Conservation (phyloP, 2,113 vertebrate species). For the Zosterops lateralis region DNA sequence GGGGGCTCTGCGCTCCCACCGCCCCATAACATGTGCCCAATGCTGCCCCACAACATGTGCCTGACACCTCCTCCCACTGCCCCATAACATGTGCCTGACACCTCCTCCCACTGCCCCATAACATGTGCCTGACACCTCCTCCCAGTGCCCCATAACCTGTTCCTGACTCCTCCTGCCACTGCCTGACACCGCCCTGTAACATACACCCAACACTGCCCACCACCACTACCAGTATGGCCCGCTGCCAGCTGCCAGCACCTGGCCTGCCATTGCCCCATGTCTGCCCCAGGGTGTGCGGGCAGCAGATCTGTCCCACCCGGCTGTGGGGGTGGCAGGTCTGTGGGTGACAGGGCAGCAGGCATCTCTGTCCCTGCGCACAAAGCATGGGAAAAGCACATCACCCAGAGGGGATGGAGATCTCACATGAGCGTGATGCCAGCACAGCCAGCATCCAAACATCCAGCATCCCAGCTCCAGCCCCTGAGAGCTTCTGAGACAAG, state of each 20-base stretch:
- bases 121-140: not conserved
- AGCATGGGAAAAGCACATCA: fast-evolving
- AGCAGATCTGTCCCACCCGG: fast-evolving
- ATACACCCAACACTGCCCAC: fast-evolving
- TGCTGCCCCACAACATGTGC: fast-evolving
- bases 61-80: fast-evolving
- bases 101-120: not conserved
- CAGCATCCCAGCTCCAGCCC: not conserved
- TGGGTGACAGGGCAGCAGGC: not conserved
- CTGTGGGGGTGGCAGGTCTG: not conserved
- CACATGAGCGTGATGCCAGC: fast-evolving
- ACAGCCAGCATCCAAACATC: not conserved
- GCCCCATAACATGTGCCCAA: too few species aligned
- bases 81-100: too few species aligned
- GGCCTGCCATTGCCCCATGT: not conserved
- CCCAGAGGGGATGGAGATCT: not conserved
- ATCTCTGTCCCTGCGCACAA: fast-evolving
- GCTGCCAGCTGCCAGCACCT: fast-evolving
- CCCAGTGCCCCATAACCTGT: fast-evolving
- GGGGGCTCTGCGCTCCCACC: fast-evolving
- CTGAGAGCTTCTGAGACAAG: not conserved
- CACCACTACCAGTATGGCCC: too few species aligned
- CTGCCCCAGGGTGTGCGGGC: fast-evolving
- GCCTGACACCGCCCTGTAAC: fast-evolving
- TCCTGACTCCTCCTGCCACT: fast-evolving